phyloP scores from a whole-genome alignment of 2,888 invertebrate species.

The Thumatha senex region DNA sequence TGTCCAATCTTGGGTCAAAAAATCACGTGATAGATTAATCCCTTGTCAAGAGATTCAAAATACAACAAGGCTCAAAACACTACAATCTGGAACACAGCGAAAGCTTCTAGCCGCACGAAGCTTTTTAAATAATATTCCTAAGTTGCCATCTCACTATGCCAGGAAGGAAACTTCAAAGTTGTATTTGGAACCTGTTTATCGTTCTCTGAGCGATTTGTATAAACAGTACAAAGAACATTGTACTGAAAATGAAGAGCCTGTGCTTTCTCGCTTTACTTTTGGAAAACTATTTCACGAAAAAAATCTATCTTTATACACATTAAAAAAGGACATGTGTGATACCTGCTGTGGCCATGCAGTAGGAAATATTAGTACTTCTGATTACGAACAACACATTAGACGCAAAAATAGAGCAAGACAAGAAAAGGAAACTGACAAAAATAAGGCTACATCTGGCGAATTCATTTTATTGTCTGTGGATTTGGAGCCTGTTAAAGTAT shows the following conservation, averaged over 20 bases:
- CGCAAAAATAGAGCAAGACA: conserved; percentile 20
- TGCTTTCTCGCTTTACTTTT: conserved; percentile 28
- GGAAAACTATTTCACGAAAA: conserved; percentile 31
- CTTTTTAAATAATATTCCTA: conserved; percentile 26
- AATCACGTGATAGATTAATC: not conserved
- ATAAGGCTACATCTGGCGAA: conserved; percentile 16
- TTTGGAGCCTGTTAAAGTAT: conserved; percentile 30
- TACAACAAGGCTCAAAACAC: conserved; percentile 2
- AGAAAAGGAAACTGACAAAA: conserved; percentile 31
- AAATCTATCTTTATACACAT: conserved; percentile 29
- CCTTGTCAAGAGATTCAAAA: conserved; percentile 7
- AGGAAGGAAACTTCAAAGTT: conserved; percentile 24
- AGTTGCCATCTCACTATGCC: conserved; percentile 35
- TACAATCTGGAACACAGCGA: conserved; percentile 6
- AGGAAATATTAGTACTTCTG: conserved; percentile 1
- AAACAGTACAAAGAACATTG: conserved; percentile 29
- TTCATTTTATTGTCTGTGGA: conserved; percentile 31
- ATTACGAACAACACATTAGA: conserved; percentile 6
- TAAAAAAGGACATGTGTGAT: conserved; percentile 38
- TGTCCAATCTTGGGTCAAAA: conserved; percentile 26
- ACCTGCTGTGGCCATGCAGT: conserved; percentile 4
- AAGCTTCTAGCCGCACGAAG: conserved; percentile 6
- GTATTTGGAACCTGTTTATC: conserved; percentile 29
- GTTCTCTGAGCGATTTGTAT: conserved; percentile 22
- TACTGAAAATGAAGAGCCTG: conserved; percentile 18